Conservation (phyloP, 2,113 vertebrate genomes). For the Macquaria ambigua region DNA sequence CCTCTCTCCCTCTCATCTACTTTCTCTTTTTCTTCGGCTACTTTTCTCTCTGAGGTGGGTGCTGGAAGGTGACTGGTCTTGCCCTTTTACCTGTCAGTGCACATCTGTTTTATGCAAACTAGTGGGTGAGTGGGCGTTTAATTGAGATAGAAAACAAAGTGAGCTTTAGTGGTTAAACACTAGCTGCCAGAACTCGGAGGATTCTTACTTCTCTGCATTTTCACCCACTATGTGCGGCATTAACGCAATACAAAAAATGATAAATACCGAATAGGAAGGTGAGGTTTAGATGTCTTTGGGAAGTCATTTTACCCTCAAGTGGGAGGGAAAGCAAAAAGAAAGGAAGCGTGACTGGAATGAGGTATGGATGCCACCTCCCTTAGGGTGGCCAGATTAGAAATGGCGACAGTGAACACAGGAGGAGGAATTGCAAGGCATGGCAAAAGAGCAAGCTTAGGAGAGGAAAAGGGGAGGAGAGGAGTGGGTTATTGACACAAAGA, state of each 20-base stretch:
- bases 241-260: conserved; percentile 26
- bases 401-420: conserved; percentile 46
- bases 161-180: conserved; percentile 9
- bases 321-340: conserved; percentile 63
- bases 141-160: conserved; percentile 48
- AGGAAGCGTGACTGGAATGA: conserved; percentile 71
- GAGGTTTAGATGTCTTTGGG: conserved; percentile 65
- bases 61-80: conserved; percentile 57
- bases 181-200: not conserved
- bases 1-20: conserved; percentile 15
- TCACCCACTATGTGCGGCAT: not conserved
- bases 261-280: conserved; percentile 35
- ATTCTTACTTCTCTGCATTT: conserved; percentile 17
- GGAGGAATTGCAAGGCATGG: conserved; percentile 46
- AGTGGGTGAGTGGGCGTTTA: conserved; percentile 31
- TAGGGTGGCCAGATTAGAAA: conserved; percentile 69
- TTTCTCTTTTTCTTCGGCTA: not conserved
- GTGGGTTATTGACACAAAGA: conserved; percentile 77
- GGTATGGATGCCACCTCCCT: conserved; percentile 51
- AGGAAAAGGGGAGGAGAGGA: not conserved
- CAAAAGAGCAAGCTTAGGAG: conserved; percentile 42
- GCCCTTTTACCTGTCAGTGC: conserved; percentile 54
- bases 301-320: conserved; percentile 61
- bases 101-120: conserved; percentile 61
- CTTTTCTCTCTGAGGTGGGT: conserved; percentile 28